Base-by-base conservation (phyloP, 92 coral and sea anemone genomes). In the Epizoanthus illoricatus region DNA sequence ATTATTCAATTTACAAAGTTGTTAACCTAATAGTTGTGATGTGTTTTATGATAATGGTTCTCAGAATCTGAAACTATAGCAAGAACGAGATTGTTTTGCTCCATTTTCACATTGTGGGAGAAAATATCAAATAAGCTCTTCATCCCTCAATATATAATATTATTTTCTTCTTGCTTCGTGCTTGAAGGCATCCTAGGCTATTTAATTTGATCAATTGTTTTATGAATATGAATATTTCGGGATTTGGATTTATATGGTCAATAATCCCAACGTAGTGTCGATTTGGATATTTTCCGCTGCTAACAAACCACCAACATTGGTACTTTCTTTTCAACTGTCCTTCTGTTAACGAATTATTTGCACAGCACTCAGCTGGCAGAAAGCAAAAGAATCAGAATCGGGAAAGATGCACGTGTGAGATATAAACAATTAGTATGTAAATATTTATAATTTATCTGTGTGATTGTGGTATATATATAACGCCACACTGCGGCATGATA, bases 401-500 rank as follows among this genome's bases (percentile, higher is more conserved):
- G 20, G 64, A 43, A 42, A 78, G 82, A 12, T 78, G 54, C 19
- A 23, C 43, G 59, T 52, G 56, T 21, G 10, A 40, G 28, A 75
- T 60, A 20, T 23, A 7, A 42, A 3, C 59, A 23, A 63, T 78
- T 78, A 63, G 43, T 64, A 78, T 78, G 82, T 63, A 78, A 78
- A 78, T 78, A 78, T 78, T 63, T 19, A 78, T 64, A 5, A 63
- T 61, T 40, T 11, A 19, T 60, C 42, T 62, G 81, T 43, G 71
- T 41, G 62, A 63, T 61, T 78, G 64, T 78, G 80, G 28, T 20
- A 43, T 63, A 78, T 78, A 78, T 78, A 47, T 78, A 75, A 40
- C 58, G 45, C 81, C 70, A 62, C 12, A 52, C 56, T 52, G 56
- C 15, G 81, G 47, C 58, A 12, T 57, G 45, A 62, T 28, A 12